Evolutionary conservation across 2,797 vertebrate genomes (phyloP).

Genomic region (Tamandua tetradactyla): DNA sequence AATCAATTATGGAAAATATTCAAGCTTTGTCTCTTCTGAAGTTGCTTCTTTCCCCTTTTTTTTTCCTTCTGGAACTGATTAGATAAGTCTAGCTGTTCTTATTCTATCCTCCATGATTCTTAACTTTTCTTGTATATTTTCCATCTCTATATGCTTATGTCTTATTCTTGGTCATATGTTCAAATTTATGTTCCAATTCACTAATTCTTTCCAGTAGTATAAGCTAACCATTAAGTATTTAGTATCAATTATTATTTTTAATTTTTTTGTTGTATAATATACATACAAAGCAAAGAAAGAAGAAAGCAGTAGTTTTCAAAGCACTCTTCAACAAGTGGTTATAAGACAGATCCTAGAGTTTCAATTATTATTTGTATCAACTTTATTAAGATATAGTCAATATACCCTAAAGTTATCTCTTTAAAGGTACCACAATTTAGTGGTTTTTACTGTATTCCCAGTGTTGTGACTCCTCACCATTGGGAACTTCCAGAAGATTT

Average conservation of each 20-base stretch:
- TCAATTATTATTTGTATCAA: neutral
- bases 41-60: neutral
- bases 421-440: neutral
- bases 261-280: no score
- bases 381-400: neutral
- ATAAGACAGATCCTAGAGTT: no score
- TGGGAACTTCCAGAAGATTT: neutral
- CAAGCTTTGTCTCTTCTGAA: neutral
- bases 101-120: neutral
- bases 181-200: neutral
- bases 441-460: neutral
- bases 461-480: neutral
- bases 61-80: neutral
- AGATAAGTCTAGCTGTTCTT: neutral
- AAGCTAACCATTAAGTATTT: neutral
- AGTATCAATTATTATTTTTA: neutral
- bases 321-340: no score
- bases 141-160: neutral
- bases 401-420: neutral
- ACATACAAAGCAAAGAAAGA: no score
- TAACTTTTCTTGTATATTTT: neutral
- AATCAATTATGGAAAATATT: constrained; percentile 15
- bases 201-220: neutral
- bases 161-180: neutral
- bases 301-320: no score